Conservation (phyloP, 2,888 invertebrate genomes). For the Plusia festucae region DNA sequence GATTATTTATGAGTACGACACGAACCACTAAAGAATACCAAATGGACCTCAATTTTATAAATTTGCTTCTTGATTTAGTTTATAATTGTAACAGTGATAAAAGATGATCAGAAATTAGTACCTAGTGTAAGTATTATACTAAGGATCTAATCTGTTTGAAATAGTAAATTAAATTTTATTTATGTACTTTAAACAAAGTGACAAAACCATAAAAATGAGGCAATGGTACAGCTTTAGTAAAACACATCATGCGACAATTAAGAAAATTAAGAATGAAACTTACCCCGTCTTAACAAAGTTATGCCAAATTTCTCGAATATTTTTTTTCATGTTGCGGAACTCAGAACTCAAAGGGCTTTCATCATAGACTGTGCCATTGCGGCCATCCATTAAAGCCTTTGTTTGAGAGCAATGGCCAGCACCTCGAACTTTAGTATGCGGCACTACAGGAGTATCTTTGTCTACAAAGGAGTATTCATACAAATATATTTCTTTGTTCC, state of each 20-base stretch:
- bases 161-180: too few species aligned
- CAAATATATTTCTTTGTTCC: conserved; percentile 62
- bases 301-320: conserved; percentile 64
- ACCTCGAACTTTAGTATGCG: conserved; percentile 58
- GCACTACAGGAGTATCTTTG: conserved; percentile 45
- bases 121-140: too few species aligned
- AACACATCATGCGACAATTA: too few species aligned
- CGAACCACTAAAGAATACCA: not conserved
- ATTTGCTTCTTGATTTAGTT: too few species aligned
- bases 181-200: too few species aligned
- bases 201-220: too few species aligned
- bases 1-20: not conserved
- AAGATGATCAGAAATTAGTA: too few species aligned
- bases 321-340: conserved; percentile 51
- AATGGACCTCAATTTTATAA: too few species aligned
- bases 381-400: conserved; percentile 56
- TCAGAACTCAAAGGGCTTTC: conserved; percentile 47
- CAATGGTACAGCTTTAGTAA: too few species aligned
- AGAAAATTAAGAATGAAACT: too few species aligned
- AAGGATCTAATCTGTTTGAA: too few species aligned
- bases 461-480: conserved; percentile 67
- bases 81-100: too few species aligned
- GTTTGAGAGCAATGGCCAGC: conserved; percentile 65
- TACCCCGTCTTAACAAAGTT: conserved; percentile 71
- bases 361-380: not conserved